Evolutionary conservation across 2,888 invertebrate genomes (phyloP).

Genomic region (Melanargia galathea): DNA sequence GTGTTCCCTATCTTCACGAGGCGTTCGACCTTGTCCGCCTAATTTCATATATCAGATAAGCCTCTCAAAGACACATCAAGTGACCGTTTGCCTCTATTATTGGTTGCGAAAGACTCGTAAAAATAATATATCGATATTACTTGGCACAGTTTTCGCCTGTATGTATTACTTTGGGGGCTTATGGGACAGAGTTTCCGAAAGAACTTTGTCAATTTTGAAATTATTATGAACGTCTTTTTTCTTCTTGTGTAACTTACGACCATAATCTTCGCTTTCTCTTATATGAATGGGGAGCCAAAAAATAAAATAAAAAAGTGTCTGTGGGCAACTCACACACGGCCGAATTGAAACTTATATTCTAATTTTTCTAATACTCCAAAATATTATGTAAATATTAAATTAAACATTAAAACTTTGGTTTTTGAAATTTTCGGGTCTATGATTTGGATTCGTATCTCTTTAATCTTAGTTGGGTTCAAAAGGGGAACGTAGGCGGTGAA

Average conservation of each 20-base stretch:
- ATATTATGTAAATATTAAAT: no score
- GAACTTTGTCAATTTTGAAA: slow-evolving; percentile 7
- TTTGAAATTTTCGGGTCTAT: no score
- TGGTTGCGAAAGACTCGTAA: slow-evolving; percentile 48
- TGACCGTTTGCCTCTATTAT: slow-evolving; percentile 35
- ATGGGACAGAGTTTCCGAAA: neutral
- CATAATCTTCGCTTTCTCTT: neutral
- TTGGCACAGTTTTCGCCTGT: slow-evolving; percentile 16
- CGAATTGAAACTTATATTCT: no score
- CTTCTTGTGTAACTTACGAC: neutral
- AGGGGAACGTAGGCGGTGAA: no score
- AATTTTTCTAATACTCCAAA: no score
- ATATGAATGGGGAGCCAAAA: neutral
- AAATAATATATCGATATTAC: slow-evolving; percentile 61
- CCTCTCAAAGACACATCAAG: slow-evolving; percentile 33
- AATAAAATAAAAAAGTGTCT: no score
- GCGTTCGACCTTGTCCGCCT: slow-evolving; percentile 16
- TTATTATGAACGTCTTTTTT: neutral
- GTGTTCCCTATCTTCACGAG: neutral
- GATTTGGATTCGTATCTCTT: no score
- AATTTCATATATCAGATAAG: slow-evolving; percentile 34
- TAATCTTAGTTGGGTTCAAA: no score
- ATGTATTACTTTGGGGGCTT: slow-evolving; percentile 14
- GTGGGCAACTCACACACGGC: no score
- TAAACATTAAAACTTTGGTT: no score